phyloP scores from a whole-genome alignment of 2,113 vertebrate genomes.

The Phainopepla nitens region DNA sequence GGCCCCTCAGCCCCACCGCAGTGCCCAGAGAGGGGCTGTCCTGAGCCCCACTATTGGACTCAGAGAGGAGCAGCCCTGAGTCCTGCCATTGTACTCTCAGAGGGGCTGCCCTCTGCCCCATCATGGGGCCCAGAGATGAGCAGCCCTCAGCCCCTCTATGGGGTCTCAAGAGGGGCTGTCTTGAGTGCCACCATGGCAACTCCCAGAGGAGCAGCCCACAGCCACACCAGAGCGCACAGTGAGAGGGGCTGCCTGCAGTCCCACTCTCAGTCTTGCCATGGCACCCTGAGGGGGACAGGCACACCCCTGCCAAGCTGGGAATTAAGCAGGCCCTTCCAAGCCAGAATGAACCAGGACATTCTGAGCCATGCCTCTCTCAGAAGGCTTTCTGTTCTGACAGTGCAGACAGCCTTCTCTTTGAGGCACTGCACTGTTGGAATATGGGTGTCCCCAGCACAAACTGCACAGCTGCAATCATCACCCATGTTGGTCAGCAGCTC shows the following conservation, averaged over 20 bases:
- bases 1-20: accelerated
- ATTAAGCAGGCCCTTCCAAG: too few relatives aligned
- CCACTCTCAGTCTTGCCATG: not conserved
- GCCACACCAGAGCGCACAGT: accelerated
- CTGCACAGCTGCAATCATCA: accelerated
- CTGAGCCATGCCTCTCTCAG: too few relatives aligned
- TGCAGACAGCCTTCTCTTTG: not conserved
- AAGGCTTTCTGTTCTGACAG: not conserved
- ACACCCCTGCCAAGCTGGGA: too few relatives aligned
- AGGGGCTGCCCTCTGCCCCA: too few relatives aligned
- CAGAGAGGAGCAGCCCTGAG: too few relatives aligned
- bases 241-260: not conserved
- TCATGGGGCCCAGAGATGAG: too few relatives aligned
- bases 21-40: accelerated
- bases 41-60: accelerated
- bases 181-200: too few relatives aligned
- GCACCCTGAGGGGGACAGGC: accelerated
- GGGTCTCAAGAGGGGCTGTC: not conserved
- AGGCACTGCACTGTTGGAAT: not conserved
- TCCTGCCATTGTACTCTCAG: too few relatives aligned
- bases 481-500: accelerated
- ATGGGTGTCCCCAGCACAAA: not conserved
- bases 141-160: accelerated
- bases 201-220: not conserved
- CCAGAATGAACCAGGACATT: not conserved